Evolutionary conservation across 1,140 invertebrate genomes (phyloP).

Genomic region (Aphidius ervi): DNA sequence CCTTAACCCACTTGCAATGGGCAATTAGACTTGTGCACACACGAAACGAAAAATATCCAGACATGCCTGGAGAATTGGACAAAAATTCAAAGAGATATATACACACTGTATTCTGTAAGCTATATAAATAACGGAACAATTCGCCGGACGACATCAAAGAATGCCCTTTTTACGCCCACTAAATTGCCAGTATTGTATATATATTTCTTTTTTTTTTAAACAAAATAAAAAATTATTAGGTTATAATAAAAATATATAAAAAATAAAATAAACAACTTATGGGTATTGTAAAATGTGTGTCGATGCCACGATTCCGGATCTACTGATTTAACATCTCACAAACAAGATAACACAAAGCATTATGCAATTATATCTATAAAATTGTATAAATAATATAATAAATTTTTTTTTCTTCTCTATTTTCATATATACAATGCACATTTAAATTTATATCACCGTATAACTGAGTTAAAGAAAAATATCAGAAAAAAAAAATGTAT

Average conservation of each 20-base stretch:
- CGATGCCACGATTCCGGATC: conserved; percentile 10
- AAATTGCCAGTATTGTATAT: neutral
- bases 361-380: conserved; percentile 15
- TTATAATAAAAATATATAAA: too few species aligned
- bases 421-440: too few species aligned
- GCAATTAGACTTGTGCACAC: conserved; percentile 24
- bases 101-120: neutral
- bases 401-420: too few species aligned
- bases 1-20: conserved; percentile 27
- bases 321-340: conserved; percentile 8
- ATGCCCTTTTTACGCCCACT: conserved; percentile 6
- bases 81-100: conserved; percentile 3
- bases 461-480: too few species aligned
- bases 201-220: neutral
- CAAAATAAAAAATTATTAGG: too few species aligned
- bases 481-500: neutral
- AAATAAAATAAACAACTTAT: too few species aligned
- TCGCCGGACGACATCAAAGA: conserved; percentile 8
- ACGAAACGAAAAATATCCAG: conserved; percentile 3
- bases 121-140: conserved; percentile 5
- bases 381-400: neutral
- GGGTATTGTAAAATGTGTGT: neutral
- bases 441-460: too few species aligned
- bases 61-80: neutral
- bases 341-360: conserved; percentile 17